A percentile compares a stretch with the other conserved stretches of the same genome.
These are phyloP conservation scores for Propithecus coquereli DNA, from an alignment of 2,113 vertebrate genomes.

Conservation along the genomic window DNA sequence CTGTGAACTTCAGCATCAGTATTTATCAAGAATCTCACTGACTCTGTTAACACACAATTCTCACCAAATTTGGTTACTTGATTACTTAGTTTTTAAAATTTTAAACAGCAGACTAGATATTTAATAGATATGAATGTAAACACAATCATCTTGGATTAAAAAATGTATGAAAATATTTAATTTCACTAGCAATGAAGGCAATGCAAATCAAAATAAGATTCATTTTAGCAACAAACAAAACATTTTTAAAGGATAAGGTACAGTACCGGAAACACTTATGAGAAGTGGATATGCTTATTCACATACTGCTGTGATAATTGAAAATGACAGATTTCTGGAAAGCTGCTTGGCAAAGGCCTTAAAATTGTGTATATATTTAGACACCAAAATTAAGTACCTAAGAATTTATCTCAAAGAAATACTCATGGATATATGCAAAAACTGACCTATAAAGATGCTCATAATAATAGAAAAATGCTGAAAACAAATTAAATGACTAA, in stretches of 20 bases:
- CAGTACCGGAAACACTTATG: neutral
- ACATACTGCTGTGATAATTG: neutral
- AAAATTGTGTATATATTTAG: neutral
- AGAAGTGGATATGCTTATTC: neutral
- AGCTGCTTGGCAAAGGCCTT: neutral
- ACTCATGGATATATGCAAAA: neutral
- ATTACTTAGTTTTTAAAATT: neutral
- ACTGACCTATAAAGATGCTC: neutral
- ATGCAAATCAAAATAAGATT: neutral
- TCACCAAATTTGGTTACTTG: neutral
- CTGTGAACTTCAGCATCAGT: neutral
- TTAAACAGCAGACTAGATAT: neutral
- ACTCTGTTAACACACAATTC: neutral
- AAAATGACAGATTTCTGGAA: neutral
- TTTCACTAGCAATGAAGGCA: slow-evolving; percentile 7
- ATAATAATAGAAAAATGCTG: neutral
- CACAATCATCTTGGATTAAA: neutral
- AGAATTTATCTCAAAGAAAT: slow-evolving; percentile 12
- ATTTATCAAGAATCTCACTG: neutral
- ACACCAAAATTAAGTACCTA: neutral
- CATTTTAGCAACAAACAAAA: neutral
- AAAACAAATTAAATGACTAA: slow-evolving; percentile 40
- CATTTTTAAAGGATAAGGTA: neutral
- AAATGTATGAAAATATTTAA: neutral
- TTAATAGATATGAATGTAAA: slow-evolving; percentile 15